Evolutionary conservation across 2,113 vertebrate species (phyloP).

Genomic region (Argyrosomus japonicus): DNA sequence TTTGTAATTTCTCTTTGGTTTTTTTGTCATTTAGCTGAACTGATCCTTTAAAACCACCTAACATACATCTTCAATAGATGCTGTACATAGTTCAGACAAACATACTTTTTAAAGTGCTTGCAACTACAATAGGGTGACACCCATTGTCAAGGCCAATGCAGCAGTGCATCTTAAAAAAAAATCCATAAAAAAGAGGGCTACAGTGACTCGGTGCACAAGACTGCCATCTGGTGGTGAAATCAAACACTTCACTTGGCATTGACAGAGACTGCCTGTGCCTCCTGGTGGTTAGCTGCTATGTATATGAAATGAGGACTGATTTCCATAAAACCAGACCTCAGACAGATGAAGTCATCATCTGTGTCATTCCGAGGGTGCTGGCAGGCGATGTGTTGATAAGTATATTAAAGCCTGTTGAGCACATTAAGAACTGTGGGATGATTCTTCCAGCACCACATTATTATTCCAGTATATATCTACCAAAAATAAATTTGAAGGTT

Average conservation of each 20-base stretch:
- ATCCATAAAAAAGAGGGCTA: not conserved
- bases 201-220: conserved; percentile 35
- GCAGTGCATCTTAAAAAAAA: not conserved
- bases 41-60: not conserved
- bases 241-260: not conserved
- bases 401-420: conserved; percentile 29
- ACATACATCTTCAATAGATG: not conserved
- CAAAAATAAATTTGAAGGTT: not conserved
- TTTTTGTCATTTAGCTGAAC: not conserved
- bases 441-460: conserved; percentile 19
- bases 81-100: not conserved
- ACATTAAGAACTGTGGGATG: conserved; percentile 4
- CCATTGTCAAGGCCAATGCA: not conserved
- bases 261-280: conserved; percentile 8
- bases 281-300: conserved; percentile 8
- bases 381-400: conserved; percentile 33
- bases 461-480: not conserved
- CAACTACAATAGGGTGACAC: not conserved
- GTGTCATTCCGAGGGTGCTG: not conserved
- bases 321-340: conserved; percentile 48
- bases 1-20: no score
- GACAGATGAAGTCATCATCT: conserved; percentile 47
- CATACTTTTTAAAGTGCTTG: not conserved
- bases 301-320: conserved; percentile 23
- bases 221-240: conserved; percentile 71